These are phyloP conservation scores for Hippocampus comes DNA, from an alignment of 2,113 vertebrate genomes.

Conservation along the genomic window DNA sequence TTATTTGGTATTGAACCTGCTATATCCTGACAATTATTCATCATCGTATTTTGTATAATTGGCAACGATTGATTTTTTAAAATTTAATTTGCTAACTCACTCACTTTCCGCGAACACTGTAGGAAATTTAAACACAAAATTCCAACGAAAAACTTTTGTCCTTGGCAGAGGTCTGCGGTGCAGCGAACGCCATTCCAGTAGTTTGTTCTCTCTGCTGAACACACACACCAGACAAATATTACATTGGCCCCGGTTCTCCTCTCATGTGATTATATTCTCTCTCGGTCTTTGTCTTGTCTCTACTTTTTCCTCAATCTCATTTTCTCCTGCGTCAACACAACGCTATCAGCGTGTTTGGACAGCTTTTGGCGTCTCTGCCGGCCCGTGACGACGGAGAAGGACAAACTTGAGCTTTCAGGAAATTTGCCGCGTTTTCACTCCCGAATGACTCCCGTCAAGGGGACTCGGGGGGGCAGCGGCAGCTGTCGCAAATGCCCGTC, in stretches of 20 bases:
- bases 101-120: neutral
- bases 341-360: constrained; percentile 39
- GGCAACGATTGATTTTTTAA: no score
- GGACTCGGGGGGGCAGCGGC: constrained; percentile 44
- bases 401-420: constrained; percentile 50
- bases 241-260: constrained; percentile 17
- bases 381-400: constrained; percentile 57
- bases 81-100: neutral
- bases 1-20: neutral
- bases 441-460: constrained; percentile 33
- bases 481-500: constrained; percentile 57
- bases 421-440: constrained; percentile 26
- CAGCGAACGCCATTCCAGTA: neutral
- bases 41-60: no score
- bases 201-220: constrained; percentile 22
- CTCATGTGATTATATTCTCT: constrained; percentile 39
- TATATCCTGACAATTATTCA: no score
- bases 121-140: neutral
- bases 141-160: neutral
- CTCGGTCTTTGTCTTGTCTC: constrained; percentile 28
- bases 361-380: constrained; percentile 57
- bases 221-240: constrained; percentile 25
- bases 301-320: constrained; percentile 40
- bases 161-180: constrained; percentile 3
- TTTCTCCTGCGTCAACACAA: constrained; percentile 50